Evolutionary conservation across 2,113 vertebrate genomes (phyloP).

Genomic region (Thalassoma bifasciatum): DNA sequence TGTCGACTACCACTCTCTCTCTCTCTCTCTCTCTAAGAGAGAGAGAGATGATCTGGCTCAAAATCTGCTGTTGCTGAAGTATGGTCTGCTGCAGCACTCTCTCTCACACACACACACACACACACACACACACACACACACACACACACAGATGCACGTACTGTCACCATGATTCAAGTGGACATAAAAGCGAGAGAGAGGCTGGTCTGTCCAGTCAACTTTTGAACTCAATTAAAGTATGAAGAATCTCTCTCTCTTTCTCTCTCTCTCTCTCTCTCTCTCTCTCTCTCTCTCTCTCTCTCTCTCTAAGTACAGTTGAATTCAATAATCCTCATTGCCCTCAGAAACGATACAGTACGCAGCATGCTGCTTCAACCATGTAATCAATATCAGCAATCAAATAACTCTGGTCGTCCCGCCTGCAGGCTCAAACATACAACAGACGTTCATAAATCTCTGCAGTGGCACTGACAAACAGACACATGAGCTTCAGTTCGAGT

Average conservation of each 20-base stretch:
- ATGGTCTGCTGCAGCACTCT: slow-evolving; percentile 54
- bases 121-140: slow-evolving; percentile 39
- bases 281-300: too few relatives aligned
- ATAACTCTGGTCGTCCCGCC: slow-evolving; percentile 6
- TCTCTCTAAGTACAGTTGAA: background rate
- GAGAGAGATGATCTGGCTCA: slow-evolving; percentile 69
- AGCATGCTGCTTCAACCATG: slow-evolving; percentile 12
- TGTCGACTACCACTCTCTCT: too few relatives aligned
- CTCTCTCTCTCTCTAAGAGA: too few relatives aligned
- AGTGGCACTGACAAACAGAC: too few relatives aligned
- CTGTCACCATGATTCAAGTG: slow-evolving; percentile 76
- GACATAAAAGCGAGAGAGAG: slow-evolving; percentile 75
- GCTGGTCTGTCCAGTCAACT: slow-evolving; percentile 71
- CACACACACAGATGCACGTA: slow-evolving; percentile 59
- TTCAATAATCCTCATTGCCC: slow-evolving; percentile 42
- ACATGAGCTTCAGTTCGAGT: too few relatives aligned
- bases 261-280: too few relatives aligned
- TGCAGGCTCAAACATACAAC: background rate
- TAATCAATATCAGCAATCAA: slow-evolving; percentile 33
- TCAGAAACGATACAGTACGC: slow-evolving; percentile 22
- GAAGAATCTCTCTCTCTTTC: too few relatives aligned
- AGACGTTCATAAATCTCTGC: too few relatives aligned
- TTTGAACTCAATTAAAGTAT: slow-evolving; percentile 79
- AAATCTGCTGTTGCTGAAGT: slow-evolving; percentile 73
- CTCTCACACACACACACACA: slow-evolving; percentile 43